These are phyloP conservation scores for Tethya wilhelma DNA, from an alignment of 37 sponge, comb jelly and placozoan genomes.

Conservation along the genomic window DNA sequence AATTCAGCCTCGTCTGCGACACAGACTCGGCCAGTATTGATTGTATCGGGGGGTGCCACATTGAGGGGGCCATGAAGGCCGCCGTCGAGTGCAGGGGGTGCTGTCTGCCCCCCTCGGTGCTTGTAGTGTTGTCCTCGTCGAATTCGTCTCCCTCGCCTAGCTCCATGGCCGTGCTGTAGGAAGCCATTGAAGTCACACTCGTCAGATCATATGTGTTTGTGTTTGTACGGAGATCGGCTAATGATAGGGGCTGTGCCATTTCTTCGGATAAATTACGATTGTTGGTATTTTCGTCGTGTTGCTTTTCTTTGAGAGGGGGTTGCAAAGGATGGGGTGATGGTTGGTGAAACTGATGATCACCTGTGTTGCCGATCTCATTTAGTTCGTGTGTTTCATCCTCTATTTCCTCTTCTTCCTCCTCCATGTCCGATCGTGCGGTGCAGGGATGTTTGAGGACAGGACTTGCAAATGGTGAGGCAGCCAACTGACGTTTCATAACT, in stretches of 20 bases:
- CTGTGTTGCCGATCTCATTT: not conserved
- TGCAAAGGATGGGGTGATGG: not conserved
- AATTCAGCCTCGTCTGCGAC: too few species aligned
- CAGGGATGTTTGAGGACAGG: slow-evolving; percentile 48
- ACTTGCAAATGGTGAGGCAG: slow-evolving; percentile 46
- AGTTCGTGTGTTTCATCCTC: not conserved
- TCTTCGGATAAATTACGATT: not conserved
- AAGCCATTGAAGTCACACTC: slow-evolving; percentile 26
- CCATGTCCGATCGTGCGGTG: not conserved
- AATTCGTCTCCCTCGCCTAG: not conserved
- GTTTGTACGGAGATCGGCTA: slow-evolving; percentile 26
- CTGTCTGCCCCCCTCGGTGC: not conserved
- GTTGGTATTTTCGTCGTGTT: not conserved
- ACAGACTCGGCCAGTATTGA: not conserved
- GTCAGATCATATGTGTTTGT: slow-evolving; percentile 50
- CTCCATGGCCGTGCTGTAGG: slow-evolving; percentile 2
- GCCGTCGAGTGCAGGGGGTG: slow-evolving; percentile 51
- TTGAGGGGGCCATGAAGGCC: not conserved
- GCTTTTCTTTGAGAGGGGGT: too few species aligned
- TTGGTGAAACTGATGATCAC: not conserved
- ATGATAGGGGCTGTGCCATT: slow-evolving; percentile 31
- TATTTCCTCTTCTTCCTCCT: too few species aligned
- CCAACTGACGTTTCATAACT: slow-evolving; percentile 42
- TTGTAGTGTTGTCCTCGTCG: slow-evolving; percentile 7
- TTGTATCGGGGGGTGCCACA: slow-evolving; percentile 2